These are phyloP conservation scores for Microcebus jonahi DNA, from an alignment of 2,113 vertebrate genomes.

Conservation along the genomic window DNA sequence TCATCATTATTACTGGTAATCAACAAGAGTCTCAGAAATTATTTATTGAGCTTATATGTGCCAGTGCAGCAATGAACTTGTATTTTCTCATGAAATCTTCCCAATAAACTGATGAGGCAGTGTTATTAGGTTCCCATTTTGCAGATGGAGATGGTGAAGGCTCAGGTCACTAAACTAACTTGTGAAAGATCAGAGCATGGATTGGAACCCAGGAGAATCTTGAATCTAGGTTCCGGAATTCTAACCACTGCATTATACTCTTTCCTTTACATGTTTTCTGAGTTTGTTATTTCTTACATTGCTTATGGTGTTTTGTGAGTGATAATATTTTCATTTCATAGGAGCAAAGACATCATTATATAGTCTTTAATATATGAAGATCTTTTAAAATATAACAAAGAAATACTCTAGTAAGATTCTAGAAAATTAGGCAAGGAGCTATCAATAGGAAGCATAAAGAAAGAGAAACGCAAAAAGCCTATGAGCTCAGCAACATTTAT, in stretches of 20 bases:
- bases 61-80: background rate
- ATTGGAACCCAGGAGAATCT: background rate
- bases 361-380: background rate
- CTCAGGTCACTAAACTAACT: background rate
- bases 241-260: background rate
- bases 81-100: background rate
- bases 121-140: background rate
- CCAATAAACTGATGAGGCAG: background rate
- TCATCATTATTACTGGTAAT: background rate
- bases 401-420: background rate
- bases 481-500: background rate
- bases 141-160: background rate
- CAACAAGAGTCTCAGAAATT: background rate
- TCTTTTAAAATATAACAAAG: background rate
- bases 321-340: background rate
- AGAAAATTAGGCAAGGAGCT: background rate
- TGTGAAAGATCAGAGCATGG: fast-evolving
- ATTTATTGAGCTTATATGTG: background rate
- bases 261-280: background rate
- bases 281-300: background rate
- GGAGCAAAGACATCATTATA: background rate
- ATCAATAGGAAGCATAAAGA: background rate
- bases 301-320: background rate
- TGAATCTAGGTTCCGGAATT: background rate
- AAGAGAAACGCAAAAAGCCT: conserved; percentile 28